These are phyloP conservation scores for Ganaspis brasiliensis DNA, from an alignment of 2,888 invertebrate genomes.

Conservation along the genomic window DNA sequence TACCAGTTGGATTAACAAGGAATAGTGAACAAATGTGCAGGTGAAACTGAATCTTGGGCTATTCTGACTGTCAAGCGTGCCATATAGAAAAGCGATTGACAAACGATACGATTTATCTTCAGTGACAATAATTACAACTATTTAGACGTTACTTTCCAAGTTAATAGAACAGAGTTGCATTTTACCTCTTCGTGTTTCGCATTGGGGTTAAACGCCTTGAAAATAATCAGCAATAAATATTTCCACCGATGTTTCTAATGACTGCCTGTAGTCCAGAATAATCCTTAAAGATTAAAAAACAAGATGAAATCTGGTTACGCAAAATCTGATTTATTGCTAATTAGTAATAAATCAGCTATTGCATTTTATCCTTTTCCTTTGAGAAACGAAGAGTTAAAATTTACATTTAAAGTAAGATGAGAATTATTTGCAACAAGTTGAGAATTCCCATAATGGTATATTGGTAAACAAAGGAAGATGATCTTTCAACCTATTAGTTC, in stretches of 20 bases:
- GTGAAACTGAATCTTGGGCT: not conserved
- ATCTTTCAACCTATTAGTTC: no score
- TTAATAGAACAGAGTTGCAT: constrained; percentile 8
- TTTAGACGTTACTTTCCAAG: constrained; percentile 27
- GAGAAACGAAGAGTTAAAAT: no score
- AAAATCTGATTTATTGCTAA: not conserved
- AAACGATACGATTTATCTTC: constrained; percentile 30
- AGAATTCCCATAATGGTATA: no score
- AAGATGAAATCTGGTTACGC: not conserved
- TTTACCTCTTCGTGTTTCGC: constrained; percentile 1
- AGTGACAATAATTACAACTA: constrained; percentile 37
- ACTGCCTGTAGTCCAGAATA: not conserved
- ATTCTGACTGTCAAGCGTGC: constrained; percentile 9
- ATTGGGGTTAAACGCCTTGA: constrained; percentile 34
- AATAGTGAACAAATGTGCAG: not conserved
- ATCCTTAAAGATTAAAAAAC: not conserved
- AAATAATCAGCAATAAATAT: constrained; percentile 33
- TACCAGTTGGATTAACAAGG: not conserved
- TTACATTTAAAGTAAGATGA: no score
- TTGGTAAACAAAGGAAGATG: no score
- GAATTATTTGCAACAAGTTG: no score
- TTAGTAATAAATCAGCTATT: not conserved
- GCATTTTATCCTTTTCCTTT: not conserved
- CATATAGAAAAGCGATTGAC: constrained; percentile 38
- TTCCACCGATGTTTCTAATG: constrained; percentile 6